Evolutionary conservation across 2,888 invertebrate genomes (phyloP).

Genomic region (Ypsolopha sequella): DNA sequence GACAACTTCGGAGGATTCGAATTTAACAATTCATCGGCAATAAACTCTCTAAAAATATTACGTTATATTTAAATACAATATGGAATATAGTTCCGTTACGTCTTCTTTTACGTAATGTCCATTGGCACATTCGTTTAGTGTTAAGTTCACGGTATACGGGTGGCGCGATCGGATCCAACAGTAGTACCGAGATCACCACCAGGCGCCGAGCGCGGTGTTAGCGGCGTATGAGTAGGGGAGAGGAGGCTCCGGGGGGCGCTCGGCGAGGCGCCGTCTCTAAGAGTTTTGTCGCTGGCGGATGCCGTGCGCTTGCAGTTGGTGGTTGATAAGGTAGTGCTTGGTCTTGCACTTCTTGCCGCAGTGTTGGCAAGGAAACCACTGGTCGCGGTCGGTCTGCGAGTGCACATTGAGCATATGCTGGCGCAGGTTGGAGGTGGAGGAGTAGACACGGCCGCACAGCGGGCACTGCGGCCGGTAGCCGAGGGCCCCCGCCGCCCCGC

Average conservation of each 20-base stretch:
- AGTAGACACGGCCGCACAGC: slow-evolving; percentile 79
- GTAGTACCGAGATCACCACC: slow-evolving; percentile 16
- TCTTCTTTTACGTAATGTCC: slow-evolving; percentile 19
- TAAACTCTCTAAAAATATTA: slow-evolving; percentile 51
- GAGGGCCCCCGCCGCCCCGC: slow-evolving; percentile 41
- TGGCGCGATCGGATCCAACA: background rate
- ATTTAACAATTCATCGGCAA: slow-evolving; percentile 18
- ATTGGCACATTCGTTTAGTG: slow-evolving; percentile 21
- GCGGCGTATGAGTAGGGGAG: slow-evolving; percentile 19
- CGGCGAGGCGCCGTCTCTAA: slow-evolving; percentile 55
- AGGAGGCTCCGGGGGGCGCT: slow-evolving; percentile 25
- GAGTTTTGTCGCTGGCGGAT: slow-evolving; percentile 77
- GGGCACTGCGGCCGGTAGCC: slow-evolving; percentile 76
- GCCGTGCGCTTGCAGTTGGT: slow-evolving; percentile 81
- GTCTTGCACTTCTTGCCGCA: slow-evolving; percentile 83
- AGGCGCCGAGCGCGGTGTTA: slow-evolving; percentile 18
- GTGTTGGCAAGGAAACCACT: slow-evolving; percentile 79
- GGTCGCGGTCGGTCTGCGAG: slow-evolving; percentile 76
- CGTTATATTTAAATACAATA: slow-evolving; percentile 21
- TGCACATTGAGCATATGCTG: slow-evolving; percentile 84
- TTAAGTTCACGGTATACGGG: background rate
- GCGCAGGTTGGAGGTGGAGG: slow-evolving; percentile 80
- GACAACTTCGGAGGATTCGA: slow-evolving; percentile 19
- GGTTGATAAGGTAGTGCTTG: slow-evolving; percentile 82
- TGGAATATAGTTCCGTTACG: slow-evolving; percentile 15